Base-by-base conservation (phyloP, 2,113 vertebrate species). In the Falcunculus frontatus region DNA sequence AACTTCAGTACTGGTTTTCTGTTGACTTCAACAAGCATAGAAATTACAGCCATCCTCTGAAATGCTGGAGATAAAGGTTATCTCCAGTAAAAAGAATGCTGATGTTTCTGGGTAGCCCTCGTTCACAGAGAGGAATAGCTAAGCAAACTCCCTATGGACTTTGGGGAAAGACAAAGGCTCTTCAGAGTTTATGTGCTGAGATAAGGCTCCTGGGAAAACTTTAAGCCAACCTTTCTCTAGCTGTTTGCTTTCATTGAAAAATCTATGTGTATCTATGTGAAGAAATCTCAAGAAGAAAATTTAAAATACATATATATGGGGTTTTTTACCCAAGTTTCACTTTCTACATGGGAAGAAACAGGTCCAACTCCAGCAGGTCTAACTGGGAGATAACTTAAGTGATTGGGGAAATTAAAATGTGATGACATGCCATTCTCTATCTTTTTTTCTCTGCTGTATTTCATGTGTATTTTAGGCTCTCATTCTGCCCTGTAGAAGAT, bases 251-350 rank as follows among this genome's bases (percentile, higher is more conserved):
- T 50, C 46, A 13, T 1, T 63, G 55, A 72, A 59, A 89, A 82
- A 62, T 26, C n/a, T 57, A 6, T 25, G 10, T 35, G 20, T 22
- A 25, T 22, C 33, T 55, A 27, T 37, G 18, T 63, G 57, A 89
- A 87, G 65, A 80, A 91, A 69, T 75, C 5, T 52, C 52, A 94
- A 26, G 10, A 67, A 53, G 23, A 84, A 87, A 59, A 65, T 14
- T 23, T 29, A 16, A 42, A 49, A 68, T 18, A 69, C 2, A 3
- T 4, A 2, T 25, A 2, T 2, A 22, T 8, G 10, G 10, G 8
- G 3, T 22, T 49, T 49, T 49, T 56, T 1, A 17, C 12, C 18
- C 21, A 44, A 11, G 13, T 81, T 73, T 68, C 19, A n/a, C 30
- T 69, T 91, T 81, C 27, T 76, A 27, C 35, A 44, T 7, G 6